phyloP scores from a whole-genome alignment of 2,888 invertebrate species.

The Gibbula magus region DNA sequence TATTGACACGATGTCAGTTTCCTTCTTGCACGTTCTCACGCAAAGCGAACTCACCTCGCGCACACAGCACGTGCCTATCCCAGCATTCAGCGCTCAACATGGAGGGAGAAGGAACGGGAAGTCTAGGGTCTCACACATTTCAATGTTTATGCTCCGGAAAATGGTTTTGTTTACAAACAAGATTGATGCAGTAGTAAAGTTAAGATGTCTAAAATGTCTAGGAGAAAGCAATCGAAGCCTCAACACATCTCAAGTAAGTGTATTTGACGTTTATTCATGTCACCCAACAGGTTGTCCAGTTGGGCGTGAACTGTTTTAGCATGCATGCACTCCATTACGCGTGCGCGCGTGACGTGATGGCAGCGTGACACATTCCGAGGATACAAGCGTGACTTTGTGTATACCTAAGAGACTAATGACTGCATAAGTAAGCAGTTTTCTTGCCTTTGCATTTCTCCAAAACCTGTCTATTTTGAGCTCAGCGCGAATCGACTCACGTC shows the following conservation, averaged over 20 bases:
- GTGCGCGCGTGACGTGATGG: constrained; percentile 59
- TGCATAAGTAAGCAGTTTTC: constrained; percentile 27
- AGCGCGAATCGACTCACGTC: constrained; percentile 29
- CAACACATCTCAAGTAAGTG: constrained; percentile 63
- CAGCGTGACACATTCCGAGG: constrained; percentile 39
- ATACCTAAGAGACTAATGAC: constrained; percentile 15
- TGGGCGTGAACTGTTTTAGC: constrained; percentile 58
- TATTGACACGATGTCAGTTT: constrained; percentile 17
- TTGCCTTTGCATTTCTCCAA: constrained; percentile 21
- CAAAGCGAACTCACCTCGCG: constrained; percentile 23
- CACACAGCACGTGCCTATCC: constrained; percentile 51
- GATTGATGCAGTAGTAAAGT: constrained; percentile 36
- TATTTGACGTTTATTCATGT: constrained; percentile 23
- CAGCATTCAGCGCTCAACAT: constrained; percentile 62
- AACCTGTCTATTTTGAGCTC: constrained; percentile 28
- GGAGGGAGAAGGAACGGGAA: constrained; percentile 61
- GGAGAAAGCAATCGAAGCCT: constrained; percentile 68
- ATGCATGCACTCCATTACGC: constrained; percentile 66
- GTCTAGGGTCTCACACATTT: constrained; percentile 55
- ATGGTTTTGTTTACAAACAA: constrained; percentile 49
- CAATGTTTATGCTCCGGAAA: constrained; percentile 51
- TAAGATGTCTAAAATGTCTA: constrained; percentile 60
- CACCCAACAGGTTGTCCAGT: constrained; percentile 25
- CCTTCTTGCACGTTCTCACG: constrained; percentile 27
- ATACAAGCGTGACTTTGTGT: constrained; percentile 31